These are phyloP conservation scores for Oncorhynchus nerka DNA, from an alignment of 2,113 vertebrate genomes.

Conservation along the genomic window DNA sequence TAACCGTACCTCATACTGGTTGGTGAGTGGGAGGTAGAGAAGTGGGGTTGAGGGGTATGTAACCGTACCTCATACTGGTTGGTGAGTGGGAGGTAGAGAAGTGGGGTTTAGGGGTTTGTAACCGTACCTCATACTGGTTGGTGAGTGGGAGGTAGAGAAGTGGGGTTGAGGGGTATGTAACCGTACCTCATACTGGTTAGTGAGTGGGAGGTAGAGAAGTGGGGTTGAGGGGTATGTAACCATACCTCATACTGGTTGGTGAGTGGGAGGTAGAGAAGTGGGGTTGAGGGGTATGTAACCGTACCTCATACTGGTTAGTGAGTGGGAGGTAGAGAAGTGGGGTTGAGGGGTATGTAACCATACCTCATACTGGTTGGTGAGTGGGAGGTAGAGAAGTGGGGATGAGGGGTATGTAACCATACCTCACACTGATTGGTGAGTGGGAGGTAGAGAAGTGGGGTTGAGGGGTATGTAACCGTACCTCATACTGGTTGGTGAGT, in stretches of 20 bases:
- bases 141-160: too few relatives aligned
- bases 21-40: conserved; percentile 74
- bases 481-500: conserved; percentile 96
- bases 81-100: conserved; percentile 67
- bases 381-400: conserved; percentile 3
- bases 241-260: conserved; percentile 37
- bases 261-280: conserved; percentile 45
- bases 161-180: too few relatives aligned
- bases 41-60: too few relatives aligned
- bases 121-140: too few relatives aligned
- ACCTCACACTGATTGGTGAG: conserved; percentile 77
- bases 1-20: conserved; percentile 36
- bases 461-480: conserved; percentile 41
- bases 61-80: conserved; percentile 91
- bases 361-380: conserved; percentile 98
- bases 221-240: too few relatives aligned
- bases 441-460: too few relatives aligned
- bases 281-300: not conserved
- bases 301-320: conserved; percentile 96
- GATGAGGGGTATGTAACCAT: too few relatives aligned
- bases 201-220: conserved; percentile 59
- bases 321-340: conserved; percentile 45
- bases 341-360: not conserved
- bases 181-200: conserved; percentile 94
- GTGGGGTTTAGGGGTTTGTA: too few relatives aligned